Evolutionary conservation across 1,140 invertebrate genomes (phyloP), one percentile per base, ranked within the genome.

Genomic region (Habropoda laboriosa): DNA sequence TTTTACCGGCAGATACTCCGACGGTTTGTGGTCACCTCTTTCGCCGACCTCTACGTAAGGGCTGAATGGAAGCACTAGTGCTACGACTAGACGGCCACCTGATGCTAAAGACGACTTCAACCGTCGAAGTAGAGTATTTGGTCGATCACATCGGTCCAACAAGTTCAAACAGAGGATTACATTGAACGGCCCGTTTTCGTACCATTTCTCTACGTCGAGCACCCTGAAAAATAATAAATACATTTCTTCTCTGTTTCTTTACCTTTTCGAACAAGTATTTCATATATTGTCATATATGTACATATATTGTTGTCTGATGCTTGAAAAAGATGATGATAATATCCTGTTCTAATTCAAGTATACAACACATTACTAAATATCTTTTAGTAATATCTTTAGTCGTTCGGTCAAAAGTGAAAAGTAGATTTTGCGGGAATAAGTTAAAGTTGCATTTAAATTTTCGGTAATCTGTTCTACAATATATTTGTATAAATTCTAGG

Each of bases 141-240:
- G 98, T 68, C 94, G 94, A 89, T 96, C 96, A 93, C 98, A 98
- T 68, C 98, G 94, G 92, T 99, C 98, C 76, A 99, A 92, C 7
- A 99, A 93, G 92, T 99, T 99, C 40, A 99, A 91, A 92, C 97
- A 98, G 68, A 96, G 95, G 68, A 99, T 96, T 55, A 98, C 94
- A 87, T 98, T 96, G 93, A 96, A 98, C 42, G 93, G 92, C 0
- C 88, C 83, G 45, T 94, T 91, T 30, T 93, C 90, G n/a, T 91
- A 87, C 98, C 98, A 98, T 5, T 94, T 92, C 32, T 97, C 95
- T 1, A 96, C 94, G 74, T 97, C 96, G 27, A 98, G 91, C 6
- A 98, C 91, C 61, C 96, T 98, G 92, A 49, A 94, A 55, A 47
- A 68, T 18, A 27, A 13, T 35, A 67, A 49, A 18, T 53, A 24